phyloP scores from a whole-genome alignment of 2,888 invertebrate genomes.

The Eristalinus aeneus region DNA sequence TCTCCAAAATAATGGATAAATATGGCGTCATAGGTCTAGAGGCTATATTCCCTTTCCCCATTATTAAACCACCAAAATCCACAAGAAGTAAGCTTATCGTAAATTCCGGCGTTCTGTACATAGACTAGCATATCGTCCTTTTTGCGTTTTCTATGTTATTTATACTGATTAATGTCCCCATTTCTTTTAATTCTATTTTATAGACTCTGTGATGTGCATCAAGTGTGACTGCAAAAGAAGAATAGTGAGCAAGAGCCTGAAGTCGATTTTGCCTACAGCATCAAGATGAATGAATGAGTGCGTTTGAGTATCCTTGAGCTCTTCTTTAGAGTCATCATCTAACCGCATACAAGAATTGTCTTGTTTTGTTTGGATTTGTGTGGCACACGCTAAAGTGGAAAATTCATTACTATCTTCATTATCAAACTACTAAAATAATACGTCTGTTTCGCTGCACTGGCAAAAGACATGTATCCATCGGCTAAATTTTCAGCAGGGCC shows the following conservation, averaged over 20 bases:
- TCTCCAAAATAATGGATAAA: conserved; percentile 67
- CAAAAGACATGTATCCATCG: conserved; percentile 77
- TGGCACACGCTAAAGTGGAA: neutral
- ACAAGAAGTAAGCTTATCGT: conserved; percentile 66
- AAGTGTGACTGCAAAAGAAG: conserved; percentile 28
- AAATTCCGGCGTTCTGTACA: conserved; percentile 55
- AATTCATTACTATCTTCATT: neutral
- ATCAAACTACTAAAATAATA: conserved; percentile 29
- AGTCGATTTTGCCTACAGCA: conserved; percentile 29
- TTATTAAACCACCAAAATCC: conserved; percentile 32
- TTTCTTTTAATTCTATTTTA: conserved; percentile 65
- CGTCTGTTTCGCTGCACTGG: conserved; percentile 58
- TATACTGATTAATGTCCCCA: conserved; percentile 65
- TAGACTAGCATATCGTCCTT: conserved; percentile 50
- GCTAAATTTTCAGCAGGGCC: conserved; percentile 79
- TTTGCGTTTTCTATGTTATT: conserved; percentile 34
- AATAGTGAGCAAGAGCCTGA: conserved; percentile 52
- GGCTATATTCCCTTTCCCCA: conserved; percentile 1
- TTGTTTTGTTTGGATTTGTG: conserved; percentile 22
- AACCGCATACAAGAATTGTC: neutral
- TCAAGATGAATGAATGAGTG: conserved; percentile 50
- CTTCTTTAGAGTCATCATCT: conserved; percentile 48
- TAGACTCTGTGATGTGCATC: conserved; percentile 68
- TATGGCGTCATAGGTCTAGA: conserved; percentile 48
- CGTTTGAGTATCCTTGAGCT: conserved; percentile 47